phyloP scores from a whole-genome alignment of 2,888 invertebrate genomes.

The Cryptosula pallasiana region DNA sequence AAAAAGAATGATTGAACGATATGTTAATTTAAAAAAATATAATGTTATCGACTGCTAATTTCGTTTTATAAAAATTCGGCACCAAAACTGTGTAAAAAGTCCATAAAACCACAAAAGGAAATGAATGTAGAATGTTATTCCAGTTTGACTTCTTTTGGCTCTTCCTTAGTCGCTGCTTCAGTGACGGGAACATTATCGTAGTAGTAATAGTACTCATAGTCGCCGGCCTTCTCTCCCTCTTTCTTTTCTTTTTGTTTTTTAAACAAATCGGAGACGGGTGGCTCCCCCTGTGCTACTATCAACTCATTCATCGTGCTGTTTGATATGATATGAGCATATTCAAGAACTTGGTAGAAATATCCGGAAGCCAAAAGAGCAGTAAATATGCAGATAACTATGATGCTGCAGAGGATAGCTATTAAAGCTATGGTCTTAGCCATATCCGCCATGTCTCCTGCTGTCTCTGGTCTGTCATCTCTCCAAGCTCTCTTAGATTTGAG shows the following conservation, averaged over 20 bases:
- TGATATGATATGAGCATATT: neutral
- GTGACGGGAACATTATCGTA: neutral
- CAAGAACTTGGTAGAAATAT: constrained; percentile 6
- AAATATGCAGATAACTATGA: neutral
- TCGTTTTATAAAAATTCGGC: too few species aligned
- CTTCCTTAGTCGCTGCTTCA: neutral
- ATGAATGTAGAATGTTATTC: too few species aligned
- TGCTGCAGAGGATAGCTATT: constrained; percentile 11
- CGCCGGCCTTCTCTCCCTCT: neutral
- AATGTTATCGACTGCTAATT: too few species aligned
- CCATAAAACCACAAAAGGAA: too few species aligned
- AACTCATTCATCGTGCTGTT: neutral
- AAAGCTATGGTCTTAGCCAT: constrained; percentile 14
- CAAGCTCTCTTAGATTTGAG: constrained; percentile 12
- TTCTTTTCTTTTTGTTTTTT: too few species aligned
- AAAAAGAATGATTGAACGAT: too few species aligned
- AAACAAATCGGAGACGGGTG: neutral
- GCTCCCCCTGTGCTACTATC: neutral
- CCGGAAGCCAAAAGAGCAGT: neutral
- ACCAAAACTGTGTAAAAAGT: too few species aligned
- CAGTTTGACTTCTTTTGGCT: neutral
- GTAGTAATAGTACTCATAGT: neutral
- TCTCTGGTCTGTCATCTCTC: constrained; percentile 18
- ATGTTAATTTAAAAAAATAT: too few species aligned
- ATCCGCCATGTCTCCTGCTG: constrained; percentile 11